Conservation (phyloP, 2,888 invertebrate genomes). For the Cosmopolites sordidus region DNA sequence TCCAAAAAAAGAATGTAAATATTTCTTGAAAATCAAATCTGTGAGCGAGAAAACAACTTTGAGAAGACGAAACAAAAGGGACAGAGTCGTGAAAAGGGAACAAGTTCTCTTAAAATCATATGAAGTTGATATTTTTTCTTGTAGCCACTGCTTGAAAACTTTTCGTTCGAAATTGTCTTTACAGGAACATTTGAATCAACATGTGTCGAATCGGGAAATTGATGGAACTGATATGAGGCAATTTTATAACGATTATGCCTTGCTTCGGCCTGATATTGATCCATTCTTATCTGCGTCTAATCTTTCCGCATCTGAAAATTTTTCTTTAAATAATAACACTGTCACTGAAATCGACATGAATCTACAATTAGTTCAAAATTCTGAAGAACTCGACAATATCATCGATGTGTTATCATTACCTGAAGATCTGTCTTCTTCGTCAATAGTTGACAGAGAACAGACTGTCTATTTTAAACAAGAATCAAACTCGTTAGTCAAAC, state of each 20-base stretch:
- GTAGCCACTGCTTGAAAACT: conserved; percentile 22
- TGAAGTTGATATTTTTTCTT: conserved; percentile 17
- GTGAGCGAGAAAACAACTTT: not conserved
- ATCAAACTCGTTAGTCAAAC: conserved; percentile 15
- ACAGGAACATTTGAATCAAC: conserved; percentile 16
- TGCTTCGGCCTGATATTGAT: conserved; percentile 20
- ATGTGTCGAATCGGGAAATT: conserved; percentile 16
- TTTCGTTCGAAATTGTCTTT: conserved; percentile 18
- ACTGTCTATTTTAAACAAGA: conserved; percentile 12
- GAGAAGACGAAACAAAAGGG: not conserved
- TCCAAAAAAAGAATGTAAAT: conserved; percentile 20
- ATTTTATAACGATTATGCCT: conserved; percentile 16
- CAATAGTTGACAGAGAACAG: not conserved
- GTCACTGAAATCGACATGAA: conserved; percentile 10
- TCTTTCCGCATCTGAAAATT: not conserved
- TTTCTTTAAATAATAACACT: conserved; percentile 10
- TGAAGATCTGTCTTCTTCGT: not conserved
- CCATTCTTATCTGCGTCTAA: conserved; percentile 14
- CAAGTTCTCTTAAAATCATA: conserved; percentile 9
- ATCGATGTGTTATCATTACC: not conserved
- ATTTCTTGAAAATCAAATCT: conserved; percentile 12
- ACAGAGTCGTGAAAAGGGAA: not conserved
- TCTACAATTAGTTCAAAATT: conserved; percentile 9
- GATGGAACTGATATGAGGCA: conserved; percentile 7
- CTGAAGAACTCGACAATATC: conserved; percentile 1